Conservation (phyloP, 2,888 invertebrate species). For the Orchesella flavescens region DNA sequence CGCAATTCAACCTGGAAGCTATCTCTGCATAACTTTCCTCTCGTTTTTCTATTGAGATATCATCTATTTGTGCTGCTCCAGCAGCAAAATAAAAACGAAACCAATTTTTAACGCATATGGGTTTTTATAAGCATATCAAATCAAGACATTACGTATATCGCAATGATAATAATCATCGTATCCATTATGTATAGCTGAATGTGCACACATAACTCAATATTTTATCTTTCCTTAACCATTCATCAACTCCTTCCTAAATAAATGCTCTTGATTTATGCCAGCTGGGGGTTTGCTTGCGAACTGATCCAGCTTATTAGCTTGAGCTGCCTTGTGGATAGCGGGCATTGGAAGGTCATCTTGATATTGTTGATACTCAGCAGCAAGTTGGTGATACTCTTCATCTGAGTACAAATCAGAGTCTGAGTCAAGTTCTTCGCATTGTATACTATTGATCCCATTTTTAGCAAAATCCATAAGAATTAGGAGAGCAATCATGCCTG, state of each 20-base stretch:
- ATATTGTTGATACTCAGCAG: conserved; percentile 32
- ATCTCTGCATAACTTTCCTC: conserved; percentile 49
- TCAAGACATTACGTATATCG: too few relatives aligned
- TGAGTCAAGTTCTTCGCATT: conserved; percentile 1
- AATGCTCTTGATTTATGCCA: too few relatives aligned
- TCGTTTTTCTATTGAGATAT: neutral
- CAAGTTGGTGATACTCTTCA: conserved; percentile 38
- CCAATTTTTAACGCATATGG: neutral
- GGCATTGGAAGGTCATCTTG: conserved; percentile 44
- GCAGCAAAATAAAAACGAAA: neutral
- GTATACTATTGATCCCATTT: neutral
- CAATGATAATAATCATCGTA: too few relatives aligned
- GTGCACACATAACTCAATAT: too few relatives aligned
- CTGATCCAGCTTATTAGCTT: neutral
- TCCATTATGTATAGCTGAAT: too few relatives aligned
- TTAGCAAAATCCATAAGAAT: neutral
- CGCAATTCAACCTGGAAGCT: conserved; percentile 47
- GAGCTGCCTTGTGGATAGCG: conserved; percentile 1
- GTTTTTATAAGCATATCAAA: too few relatives aligned
- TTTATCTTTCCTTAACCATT: neutral
- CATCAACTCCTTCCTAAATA: neutral
- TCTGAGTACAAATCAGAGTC: conserved; percentile 37
- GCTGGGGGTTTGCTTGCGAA: too few relatives aligned
- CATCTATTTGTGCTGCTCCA: conserved; percentile 11
- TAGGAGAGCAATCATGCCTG: neutral